Evolutionary conservation across 2,888 invertebrate genomes (phyloP).

Genomic region (Zele albiditarsus): DNA sequence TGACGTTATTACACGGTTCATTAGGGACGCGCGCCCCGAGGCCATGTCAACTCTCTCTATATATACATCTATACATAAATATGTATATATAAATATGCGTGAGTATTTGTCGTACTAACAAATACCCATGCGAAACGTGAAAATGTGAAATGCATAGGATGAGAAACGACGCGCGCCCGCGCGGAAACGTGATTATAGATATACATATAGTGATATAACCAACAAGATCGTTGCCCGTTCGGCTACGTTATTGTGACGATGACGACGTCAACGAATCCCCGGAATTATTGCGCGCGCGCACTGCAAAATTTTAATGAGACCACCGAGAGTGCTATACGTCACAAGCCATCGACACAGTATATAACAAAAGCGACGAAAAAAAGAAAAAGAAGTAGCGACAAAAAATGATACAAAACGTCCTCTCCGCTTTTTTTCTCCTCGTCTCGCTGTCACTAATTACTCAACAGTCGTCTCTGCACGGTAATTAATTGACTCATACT

Average conservation of each 20-base stretch:
- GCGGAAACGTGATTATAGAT: not conserved
- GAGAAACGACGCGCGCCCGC: not conserved
- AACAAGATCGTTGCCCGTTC: conserved; percentile 26
- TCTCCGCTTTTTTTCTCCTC: not conserved
- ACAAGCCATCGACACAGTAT: conserved; percentile 6
- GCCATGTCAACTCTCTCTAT: conserved; percentile 34
- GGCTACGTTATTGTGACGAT: conserved; percentile 16
- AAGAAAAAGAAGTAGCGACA: conserved; percentile 18
- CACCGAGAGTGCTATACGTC: not conserved
- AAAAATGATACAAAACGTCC: conserved; percentile 22
- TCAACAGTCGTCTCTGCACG: not conserved
- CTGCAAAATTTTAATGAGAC: conserved; percentile 7
- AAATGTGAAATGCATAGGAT: conserved; percentile 16
- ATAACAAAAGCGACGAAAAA: conserved; percentile 21
- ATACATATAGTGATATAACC: conserved; percentile 18
- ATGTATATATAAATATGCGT: conserved; percentile 61
- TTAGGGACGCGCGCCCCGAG: conserved; percentile 61
- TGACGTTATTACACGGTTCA: conserved; percentile 70
- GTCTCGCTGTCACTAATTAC: conserved; percentile 11
- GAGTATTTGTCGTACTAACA: not conserved
- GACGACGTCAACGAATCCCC: conserved; percentile 9
- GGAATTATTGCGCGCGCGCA: conserved; percentile 17
- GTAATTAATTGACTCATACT: not conserved
- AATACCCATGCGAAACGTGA: not conserved
- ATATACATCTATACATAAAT: conserved; percentile 40